Conservation (phyloP, 2,888 invertebrate species). For the Campaea margaritaria region DNA sequence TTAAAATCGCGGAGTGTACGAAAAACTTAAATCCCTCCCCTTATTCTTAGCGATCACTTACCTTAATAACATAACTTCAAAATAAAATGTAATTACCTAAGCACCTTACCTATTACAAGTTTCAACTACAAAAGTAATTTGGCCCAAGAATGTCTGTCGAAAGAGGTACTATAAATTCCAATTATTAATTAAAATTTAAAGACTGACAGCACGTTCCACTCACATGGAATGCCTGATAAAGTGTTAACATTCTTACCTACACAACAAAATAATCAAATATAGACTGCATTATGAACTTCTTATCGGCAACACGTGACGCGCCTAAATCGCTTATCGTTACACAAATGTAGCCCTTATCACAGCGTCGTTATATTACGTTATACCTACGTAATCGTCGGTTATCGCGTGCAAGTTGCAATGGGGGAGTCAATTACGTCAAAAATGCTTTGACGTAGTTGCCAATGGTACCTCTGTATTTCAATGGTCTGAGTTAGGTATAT, state of each 20-base stretch:
- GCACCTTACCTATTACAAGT: no score
- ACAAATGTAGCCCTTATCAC: not conserved
- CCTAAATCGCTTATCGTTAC: no score
- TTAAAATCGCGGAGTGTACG: no score
- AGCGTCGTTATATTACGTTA: not conserved
- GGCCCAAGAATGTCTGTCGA: no score
- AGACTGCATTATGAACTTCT: constrained; percentile 1
- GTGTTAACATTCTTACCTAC: not conserved
- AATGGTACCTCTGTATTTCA: no score
- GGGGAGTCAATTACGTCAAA: not conserved
- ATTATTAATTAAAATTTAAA: not conserved
- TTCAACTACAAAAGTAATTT: no score
- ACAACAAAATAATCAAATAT: not conserved
- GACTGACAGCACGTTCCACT: not conserved
- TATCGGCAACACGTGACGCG: constrained; percentile 14
- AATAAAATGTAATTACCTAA: no score
- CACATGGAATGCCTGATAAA: not conserved
- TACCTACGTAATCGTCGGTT: not conserved
- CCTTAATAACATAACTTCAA: no score
- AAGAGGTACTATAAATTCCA: not conserved
- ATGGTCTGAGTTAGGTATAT: no score
- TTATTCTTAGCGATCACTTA: no score
- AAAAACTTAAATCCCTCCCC: no score
- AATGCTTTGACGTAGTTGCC: no score
- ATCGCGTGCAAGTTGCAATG: not conserved